Conservation (phyloP, 2,888 invertebrate species). For the Lasioglossum calceatum region DNA sequence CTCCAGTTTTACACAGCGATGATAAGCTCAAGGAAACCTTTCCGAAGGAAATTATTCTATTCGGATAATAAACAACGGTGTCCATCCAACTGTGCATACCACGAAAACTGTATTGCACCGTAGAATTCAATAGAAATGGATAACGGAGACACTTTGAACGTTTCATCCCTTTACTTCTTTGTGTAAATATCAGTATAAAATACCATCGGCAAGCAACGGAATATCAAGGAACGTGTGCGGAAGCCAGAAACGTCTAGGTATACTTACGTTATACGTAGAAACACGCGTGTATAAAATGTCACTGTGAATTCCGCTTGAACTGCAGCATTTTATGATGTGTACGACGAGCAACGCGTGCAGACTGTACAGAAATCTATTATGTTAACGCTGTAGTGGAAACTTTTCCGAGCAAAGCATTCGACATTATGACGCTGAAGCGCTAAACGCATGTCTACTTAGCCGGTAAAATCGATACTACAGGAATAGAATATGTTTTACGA, state of each 20-base stretch:
- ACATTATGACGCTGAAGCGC: slow-evolving; percentile 17
- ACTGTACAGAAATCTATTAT: not conserved
- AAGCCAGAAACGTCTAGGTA: not conserved
- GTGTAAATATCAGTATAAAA: not conserved
- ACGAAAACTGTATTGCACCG: not conserved
- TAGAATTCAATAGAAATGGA: not conserved
- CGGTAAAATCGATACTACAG: slow-evolving; percentile 17
- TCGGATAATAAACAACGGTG: not conserved
- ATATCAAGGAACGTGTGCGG: not conserved
- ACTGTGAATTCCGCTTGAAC: not conserved
- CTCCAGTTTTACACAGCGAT: not conserved
- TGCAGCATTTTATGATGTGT: not conserved
- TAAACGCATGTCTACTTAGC: slow-evolving; percentile 17
- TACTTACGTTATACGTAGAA: not conserved
- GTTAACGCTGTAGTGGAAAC: not conserved
- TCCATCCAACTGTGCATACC: not conserved
- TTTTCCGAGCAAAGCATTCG: not conserved
- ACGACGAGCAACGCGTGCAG: not conserved
- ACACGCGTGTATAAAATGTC: not conserved
- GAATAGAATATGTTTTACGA: slow-evolving; percentile 4
- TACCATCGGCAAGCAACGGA: not conserved
- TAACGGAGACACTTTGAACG: not conserved
- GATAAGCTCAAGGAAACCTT: not conserved
- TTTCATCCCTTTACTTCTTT: not conserved
- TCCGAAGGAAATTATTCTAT: not conserved